These are phyloP conservation scores for Babylonia areolata DNA, from an alignment of 1,140 invertebrate genomes.

Conservation along the genomic window DNA sequence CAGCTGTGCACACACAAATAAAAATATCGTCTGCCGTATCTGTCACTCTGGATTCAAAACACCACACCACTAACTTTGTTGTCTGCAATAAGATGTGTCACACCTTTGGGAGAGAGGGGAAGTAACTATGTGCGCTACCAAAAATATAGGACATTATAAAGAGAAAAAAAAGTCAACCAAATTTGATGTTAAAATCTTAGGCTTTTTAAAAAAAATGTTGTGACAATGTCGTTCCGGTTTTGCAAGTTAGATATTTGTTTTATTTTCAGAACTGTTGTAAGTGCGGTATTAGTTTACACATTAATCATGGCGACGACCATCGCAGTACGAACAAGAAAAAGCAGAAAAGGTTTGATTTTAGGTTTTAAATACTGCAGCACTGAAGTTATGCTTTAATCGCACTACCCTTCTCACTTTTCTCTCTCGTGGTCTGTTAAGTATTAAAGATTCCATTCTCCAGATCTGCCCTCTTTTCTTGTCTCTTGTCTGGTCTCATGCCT, in stretches of 20 bases:
- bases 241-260: neutral
- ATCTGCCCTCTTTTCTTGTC: too few species aligned
- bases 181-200: too few species aligned
- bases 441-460: too few species aligned
- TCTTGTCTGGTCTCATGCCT: too few species aligned
- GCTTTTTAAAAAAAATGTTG: neutral
- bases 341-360: slow-evolving; percentile 41
- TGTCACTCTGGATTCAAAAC: neutral
- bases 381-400: too few species aligned
- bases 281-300: neutral
- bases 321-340: slow-evolving; percentile 50
- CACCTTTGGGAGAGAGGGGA: neutral
- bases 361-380: neutral
- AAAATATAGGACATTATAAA: too few species aligned
- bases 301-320: slow-evolving; percentile 53
- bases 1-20: too few species aligned
- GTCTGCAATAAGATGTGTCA: neutral
- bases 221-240: neutral
- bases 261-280: neutral
- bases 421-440: too few species aligned
- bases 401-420: too few species aligned
- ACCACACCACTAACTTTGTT: neutral
- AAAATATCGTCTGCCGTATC: too few species aligned
- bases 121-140: neutral
- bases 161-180: too few species aligned